These are phyloP conservation scores for Lasioglossum pauxillum DNA, from an alignment of 2,888 invertebrate species.

Conservation along the genomic window DNA sequence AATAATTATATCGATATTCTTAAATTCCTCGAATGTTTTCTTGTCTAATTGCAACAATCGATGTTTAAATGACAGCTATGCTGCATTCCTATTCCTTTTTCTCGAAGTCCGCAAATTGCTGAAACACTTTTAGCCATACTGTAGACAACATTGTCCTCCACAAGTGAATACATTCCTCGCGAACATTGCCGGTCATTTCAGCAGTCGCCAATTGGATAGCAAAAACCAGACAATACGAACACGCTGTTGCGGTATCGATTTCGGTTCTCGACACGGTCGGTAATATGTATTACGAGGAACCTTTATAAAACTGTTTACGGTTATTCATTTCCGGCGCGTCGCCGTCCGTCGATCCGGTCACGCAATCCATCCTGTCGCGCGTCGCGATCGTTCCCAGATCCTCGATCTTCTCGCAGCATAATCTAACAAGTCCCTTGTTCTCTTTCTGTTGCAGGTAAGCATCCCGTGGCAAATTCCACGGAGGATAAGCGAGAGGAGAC, in stretches of 20 bases:
- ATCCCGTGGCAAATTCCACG: conserved; percentile 40
- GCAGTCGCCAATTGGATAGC: neutral
- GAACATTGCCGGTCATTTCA: neutral
- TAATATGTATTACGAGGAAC: neutral
- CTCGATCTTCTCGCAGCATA: neutral
- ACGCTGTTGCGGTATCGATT: neutral
- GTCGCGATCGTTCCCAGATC: neutral
- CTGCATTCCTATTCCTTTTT: neutral
- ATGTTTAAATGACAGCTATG: too few species aligned
- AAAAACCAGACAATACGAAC: neutral
- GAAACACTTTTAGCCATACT: neutral
- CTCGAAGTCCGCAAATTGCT: neutral
- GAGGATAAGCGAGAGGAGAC: conserved; percentile 40
- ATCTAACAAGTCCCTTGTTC: conserved; percentile 27
- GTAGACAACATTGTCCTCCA: neutral
- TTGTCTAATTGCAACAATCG: neutral
- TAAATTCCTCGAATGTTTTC: too few species aligned
- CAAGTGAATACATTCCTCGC: neutral
- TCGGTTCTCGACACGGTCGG: neutral
- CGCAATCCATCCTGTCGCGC: conserved; percentile 23
- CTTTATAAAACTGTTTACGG: neutral
- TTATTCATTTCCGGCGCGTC: neutral
- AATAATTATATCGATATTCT: too few species aligned
- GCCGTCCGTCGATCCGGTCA: neutral
- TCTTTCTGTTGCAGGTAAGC: conserved; percentile 58